Percentiles rank a stretch among this genome's conserved stretches.
These are phyloP conservation scores for Stomorhina lunata DNA, from an alignment of 2,888 invertebrate species.

Conservation along the genomic window DNA sequence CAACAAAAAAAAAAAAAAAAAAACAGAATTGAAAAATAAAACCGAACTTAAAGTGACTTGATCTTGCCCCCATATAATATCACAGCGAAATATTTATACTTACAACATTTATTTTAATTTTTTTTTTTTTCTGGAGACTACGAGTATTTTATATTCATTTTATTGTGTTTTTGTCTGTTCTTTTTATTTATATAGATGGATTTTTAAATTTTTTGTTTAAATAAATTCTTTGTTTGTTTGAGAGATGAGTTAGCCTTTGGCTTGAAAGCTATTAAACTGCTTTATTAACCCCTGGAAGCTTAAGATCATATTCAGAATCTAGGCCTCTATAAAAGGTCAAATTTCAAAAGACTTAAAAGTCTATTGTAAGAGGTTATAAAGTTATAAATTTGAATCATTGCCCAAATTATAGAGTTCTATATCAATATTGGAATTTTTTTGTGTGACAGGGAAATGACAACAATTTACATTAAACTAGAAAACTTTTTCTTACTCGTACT, in stretches of 20 bases:
- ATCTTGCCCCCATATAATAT: conserved; percentile 60
- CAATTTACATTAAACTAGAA: too few species aligned
- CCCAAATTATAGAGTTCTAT: too few species aligned
- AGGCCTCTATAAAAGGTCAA: too few species aligned
- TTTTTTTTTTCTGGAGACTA: conserved; percentile 31
- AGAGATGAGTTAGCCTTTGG: conserved; percentile 52
- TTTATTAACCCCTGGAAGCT: conserved; percentile 31
- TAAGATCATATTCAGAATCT: neutral
- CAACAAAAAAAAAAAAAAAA: neutral
- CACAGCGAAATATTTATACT: conserved; percentile 32
- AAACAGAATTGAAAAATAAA: too few species aligned
- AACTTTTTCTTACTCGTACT: too few species aligned
- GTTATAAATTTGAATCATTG: too few species aligned
- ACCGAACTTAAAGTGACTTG: too few species aligned
- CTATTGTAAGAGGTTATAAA: too few species aligned
- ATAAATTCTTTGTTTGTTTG: conserved; percentile 57
- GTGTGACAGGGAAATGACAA: too few species aligned
- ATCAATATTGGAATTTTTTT: too few species aligned
- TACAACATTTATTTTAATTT: too few species aligned
- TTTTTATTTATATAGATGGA: conserved; percentile 23
- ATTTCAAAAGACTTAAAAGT: too few species aligned
- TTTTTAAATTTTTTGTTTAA: conserved; percentile 13
- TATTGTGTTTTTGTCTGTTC: conserved; percentile 11
- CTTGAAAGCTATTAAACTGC: conserved; percentile 7
- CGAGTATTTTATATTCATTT: conserved; percentile 45